Base-by-base conservation (phyloP, 1,140 invertebrate species). In the Danaus melanippus region DNA sequence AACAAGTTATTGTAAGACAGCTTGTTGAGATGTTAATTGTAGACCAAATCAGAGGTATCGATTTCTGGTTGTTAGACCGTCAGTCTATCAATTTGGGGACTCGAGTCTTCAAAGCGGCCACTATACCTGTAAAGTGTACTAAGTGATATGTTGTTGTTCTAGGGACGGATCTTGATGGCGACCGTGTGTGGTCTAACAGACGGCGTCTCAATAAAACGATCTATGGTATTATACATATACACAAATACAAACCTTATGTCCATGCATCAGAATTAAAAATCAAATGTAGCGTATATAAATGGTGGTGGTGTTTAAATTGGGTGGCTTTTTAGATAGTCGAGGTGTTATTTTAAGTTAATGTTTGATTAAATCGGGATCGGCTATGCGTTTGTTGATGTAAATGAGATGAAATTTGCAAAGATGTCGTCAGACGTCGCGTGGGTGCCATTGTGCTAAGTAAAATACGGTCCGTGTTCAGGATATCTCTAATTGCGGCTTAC, bases 111-210 rank as follows among this genome's bases (percentile, higher is more conserved):
- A 66, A 74, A 64, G 73, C 71, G 77, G 76, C 79, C 75, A 71
- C 74, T 80, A 76, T 82, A 81, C 79, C 76, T 80, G 74, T 69
- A 69, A 82, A 86, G 69, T 79, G 73, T 77, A 85, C 75, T 81
- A 80, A 85, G 74, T 80, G 76, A 68, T 76, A 71, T 76, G 70
- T 68, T 86, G 80, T 86, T 84, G 75, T 86, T 84, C 74, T 79
- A 79, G 63, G 69, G 70, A 66, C 69, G 73, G 54, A 73, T 76
- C 69, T 69, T 78, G 83, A 79, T 76, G 73, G 68, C 61, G 67
- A 64, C 61, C 78, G 81, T 86, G 83, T 86, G 83, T 86, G 83
- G 83, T 86, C 83, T 53, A 4, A 32, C 21, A 32, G 21, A 17
- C 9, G 42, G 15, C 67, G 58, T 64, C 21, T 32, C 21, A 32